These are phyloP conservation scores for Diplogasteroides magnus DNA, from an alignment of 1,140 invertebrate species.

Conservation along the genomic window DNA sequence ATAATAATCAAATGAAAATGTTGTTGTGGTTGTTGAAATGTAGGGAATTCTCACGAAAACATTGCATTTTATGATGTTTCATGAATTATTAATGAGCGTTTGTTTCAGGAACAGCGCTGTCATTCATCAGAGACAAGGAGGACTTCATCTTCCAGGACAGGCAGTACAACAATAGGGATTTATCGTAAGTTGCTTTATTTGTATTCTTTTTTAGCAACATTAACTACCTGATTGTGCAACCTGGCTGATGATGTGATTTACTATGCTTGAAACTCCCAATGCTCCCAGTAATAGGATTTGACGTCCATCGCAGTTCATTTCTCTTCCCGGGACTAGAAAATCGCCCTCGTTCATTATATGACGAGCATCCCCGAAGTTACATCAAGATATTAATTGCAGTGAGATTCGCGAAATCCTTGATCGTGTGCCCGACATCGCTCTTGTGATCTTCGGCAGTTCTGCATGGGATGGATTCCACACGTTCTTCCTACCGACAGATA, in stretches of 20 bases:
- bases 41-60: no score
- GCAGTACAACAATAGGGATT: slow-evolving; percentile 52
- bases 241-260: no score
- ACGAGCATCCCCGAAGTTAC: neutral
- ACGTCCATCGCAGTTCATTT: slow-evolving; percentile 10
- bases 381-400: slow-evolving; percentile 23
- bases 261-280: no score
- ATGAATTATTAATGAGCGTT: no score
- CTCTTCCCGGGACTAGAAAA: neutral
- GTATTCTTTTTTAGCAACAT: no score
- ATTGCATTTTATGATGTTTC: no score
- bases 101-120: slow-evolving; percentile 41
- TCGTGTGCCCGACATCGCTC: slow-evolving; percentile 52
- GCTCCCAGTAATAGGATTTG: no score
- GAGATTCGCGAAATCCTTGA: slow-evolving; percentile 52
- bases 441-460: slow-evolving; percentile 53
- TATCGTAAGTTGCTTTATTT: no score
- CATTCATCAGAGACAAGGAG: slow-evolving; percentile 50
- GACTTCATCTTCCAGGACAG: slow-evolving; percentile 47
- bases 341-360: no score
- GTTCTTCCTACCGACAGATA: slow-evolving; percentile 51
- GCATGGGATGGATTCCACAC: slow-evolving; percentile 56
- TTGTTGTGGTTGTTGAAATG: no score
- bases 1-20: no score
- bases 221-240: no score